Conservation (phyloP, 1,140 invertebrate species). For the Choristoneura fumiferana region DNA sequence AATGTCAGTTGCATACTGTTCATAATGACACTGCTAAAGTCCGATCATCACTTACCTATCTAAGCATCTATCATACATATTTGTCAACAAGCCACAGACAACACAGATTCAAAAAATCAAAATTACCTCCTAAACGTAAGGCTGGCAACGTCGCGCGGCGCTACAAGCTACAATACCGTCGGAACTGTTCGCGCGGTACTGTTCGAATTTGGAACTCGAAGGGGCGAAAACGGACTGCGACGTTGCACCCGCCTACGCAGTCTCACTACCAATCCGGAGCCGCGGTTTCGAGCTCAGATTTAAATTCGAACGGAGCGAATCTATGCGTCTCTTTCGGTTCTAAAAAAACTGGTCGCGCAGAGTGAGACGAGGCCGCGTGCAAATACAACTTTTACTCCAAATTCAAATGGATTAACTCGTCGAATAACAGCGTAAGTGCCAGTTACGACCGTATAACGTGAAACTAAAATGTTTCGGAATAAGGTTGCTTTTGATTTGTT, state of each 20-base stretch:
- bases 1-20: no score
- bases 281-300: constrained; percentile 29
- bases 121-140: constrained; percentile 59
- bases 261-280: constrained; percentile 42
- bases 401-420: neutral
- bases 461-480: neutral
- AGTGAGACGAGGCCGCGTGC: constrained; percentile 2
- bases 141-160: constrained; percentile 67
- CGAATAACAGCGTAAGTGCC: neutral
- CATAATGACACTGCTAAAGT: no score
- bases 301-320: constrained; percentile 27
- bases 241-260: constrained; percentile 52
- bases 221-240: constrained; percentile 57
- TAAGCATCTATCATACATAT: no score
- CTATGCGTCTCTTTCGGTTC: constrained; percentile 40
- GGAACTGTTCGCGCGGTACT: constrained; percentile 69
- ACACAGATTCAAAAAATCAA: constrained; percentile 24
- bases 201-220: constrained; percentile 53
- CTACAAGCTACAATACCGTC: constrained; percentile 69
- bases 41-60: neutral
- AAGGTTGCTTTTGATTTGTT: neutral
- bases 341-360: constrained; percentile 1
- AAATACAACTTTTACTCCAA: neutral
- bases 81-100: no score
- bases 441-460: neutral